Base-by-base conservation (phyloP, 2,113 vertebrate genomes). In the Asarcornis scutulata region DNA sequence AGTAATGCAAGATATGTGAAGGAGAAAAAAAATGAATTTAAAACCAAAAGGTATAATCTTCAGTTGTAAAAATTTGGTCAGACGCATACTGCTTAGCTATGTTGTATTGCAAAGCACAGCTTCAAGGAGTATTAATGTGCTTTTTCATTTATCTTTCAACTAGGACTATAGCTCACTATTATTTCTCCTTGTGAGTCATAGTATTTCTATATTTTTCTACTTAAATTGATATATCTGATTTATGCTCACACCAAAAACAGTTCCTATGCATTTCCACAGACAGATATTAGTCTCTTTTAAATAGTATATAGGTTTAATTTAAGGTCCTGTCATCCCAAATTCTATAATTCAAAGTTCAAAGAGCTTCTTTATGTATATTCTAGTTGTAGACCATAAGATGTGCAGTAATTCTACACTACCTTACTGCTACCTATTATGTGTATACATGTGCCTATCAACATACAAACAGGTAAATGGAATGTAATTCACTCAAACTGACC, bases 141-240 rank as follows among this genome's bases (percentile, higher is more conserved):
- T 93, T 84, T 63, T 62, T 34, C 62, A 75, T 90, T 93, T 93
- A 68, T 64, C 68, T 90, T 87, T 88, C 69, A 74, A n/a, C 60
- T 60, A 32, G 62, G 23, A 44, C 38, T 75, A 8, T 69, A 63
- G 67, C 56, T 88, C 60, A 60, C 69, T 66, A 83, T 83, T 71
- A 86, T 79, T 90, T 78, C 66, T 90, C 71, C 29, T 80, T 46
- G 52, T 62, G 58, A 88, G 22, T 95, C 56, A 22, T 5, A 59
- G 36, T 25, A 71, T 86, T 90, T 83, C 32, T 95, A 2, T 16
- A 81, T 88, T 64, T 91, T 91, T 77, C 67, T 67, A 36, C 55
- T 46, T 34, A 88, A 27, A 91, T 38, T 86, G 94, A 89, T 48
- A n/a, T 32, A 48, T 21, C 26, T 90, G 36, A 59, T 74, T 76